Evolutionary conservation across 2,888 invertebrate genomes (phyloP), one percentile per base, ranked within the genome.

Genomic region (Polydrusus pterygomalis): DNA sequence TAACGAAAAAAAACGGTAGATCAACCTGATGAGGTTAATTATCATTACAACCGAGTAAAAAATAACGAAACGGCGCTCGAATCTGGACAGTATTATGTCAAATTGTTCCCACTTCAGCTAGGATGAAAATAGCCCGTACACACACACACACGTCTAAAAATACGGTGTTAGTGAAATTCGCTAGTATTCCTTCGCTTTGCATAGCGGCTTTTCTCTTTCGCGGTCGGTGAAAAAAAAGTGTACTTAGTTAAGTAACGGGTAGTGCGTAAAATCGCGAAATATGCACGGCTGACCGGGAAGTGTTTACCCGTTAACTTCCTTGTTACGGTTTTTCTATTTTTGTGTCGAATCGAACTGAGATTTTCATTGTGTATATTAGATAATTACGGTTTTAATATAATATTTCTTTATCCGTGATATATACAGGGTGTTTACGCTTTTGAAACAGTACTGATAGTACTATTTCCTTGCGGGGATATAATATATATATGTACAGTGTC

Each of bases 131-230:
- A 77, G 60, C 77, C 40, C 43, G 47, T 74, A 85, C 84, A 78
- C 83, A 83, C 43, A 40, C 73, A 85, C 84, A 78, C 83, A 83
- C 83, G 81, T 83, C 86, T 86, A 86, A 86, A 86, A 86, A 86
- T 86, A 86, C 81, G 80, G 77, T 77, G 65, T 75, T 77, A 79
- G 78, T 79, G 81, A 79, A 85, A 85, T 87, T 86, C 82, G 87
- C 87, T 85, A 87, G 86, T 87, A 73, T 85, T 86, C 84, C 86
- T 84, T 84, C 81, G 84, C 84, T 82, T 83, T 82, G 83, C 78
- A 75, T 63, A 70, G 82, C 85, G 84, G 81, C 80, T 82, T 80
- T 80, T 81, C 82, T 82, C 82, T 83, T 79, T 83, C 81, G 80
- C 81, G 80, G 80, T 79, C 80, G 80, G 80, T 67, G 58, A 25